phyloP scores from a whole-genome alignment of 2,797 vertebrate species.

The Falco peregrinus region DNA sequence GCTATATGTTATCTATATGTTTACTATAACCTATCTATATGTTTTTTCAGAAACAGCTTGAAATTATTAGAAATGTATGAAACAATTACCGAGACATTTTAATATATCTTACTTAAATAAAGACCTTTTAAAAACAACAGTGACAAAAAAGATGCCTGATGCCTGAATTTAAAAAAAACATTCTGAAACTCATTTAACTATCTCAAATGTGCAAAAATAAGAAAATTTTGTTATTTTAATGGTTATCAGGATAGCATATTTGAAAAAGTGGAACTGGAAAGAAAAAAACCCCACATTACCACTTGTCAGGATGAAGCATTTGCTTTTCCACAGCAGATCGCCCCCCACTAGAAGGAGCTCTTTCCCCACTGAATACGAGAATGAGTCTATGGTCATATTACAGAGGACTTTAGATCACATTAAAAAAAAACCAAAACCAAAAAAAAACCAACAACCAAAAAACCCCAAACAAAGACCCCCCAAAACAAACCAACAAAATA shows the following conservation, averaged over 20 bases:
- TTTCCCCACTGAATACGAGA: constrained; percentile 14
- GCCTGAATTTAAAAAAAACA: neutral
- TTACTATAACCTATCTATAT: too few species aligned
- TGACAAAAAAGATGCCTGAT: neutral
- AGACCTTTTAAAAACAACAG: neutral
- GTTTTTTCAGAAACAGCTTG: neutral
- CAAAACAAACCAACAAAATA: too few species aligned
- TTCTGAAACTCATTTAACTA: neutral
- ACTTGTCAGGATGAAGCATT: neutral
- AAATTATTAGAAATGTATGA: neutral
- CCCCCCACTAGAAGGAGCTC: constrained; percentile 69
- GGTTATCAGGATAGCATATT: neutral
- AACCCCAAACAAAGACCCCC: too few species aligned
- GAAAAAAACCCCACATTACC: neutral
- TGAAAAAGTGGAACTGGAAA: neutral
- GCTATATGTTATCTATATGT: too few species aligned
- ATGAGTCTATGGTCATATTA: neutral
- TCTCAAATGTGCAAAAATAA: neutral
- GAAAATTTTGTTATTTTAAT: neutral
- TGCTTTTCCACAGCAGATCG: neutral
- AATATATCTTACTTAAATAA: neutral
- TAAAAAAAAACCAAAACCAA: neutral
- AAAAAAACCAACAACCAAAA: too few species aligned
- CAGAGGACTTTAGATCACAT: neutral
- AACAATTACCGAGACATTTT: neutral